phyloP scores from a whole-genome alignment of 1,140 invertebrate genomes.

The Drosophila guanche region DNA sequence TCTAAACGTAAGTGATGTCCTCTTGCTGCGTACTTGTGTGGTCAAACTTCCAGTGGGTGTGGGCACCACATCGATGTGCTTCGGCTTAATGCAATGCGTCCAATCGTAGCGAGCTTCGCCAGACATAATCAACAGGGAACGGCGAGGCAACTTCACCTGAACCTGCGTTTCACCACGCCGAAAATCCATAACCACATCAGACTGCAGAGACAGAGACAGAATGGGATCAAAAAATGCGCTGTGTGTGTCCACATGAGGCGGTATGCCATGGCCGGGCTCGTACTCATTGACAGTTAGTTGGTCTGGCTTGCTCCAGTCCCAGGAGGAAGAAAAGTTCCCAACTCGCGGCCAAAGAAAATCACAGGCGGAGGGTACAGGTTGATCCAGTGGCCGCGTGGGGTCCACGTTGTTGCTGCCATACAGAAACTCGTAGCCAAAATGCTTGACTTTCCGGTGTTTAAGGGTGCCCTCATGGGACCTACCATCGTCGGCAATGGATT shows the following conservation, averaged over 20 bases:
- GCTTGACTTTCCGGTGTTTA: slow-evolving; percentile 94
- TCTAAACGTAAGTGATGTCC: slow-evolving; percentile 96
- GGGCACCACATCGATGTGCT: slow-evolving; percentile 89
- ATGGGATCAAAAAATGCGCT: slow-evolving; percentile 96
- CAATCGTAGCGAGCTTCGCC: slow-evolving; percentile 92
- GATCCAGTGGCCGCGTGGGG: slow-evolving; percentile 86
- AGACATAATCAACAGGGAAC: slow-evolving; percentile 93
- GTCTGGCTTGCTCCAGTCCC: slow-evolving; percentile 87
- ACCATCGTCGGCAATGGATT: slow-evolving; percentile 84
- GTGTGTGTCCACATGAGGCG: slow-evolving; percentile 97
- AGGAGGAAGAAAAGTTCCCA: slow-evolving; percentile 74
- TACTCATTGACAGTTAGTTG: slow-evolving; percentile 98
- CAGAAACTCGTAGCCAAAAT: slow-evolving; percentile 97
- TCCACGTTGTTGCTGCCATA: slow-evolving; percentile 96
- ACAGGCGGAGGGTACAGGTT: slow-evolving; percentile 89
- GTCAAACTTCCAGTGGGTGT: slow-evolving; percentile 83
- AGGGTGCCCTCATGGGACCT: slow-evolving; percentile 84
- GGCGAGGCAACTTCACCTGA: slow-evolving; percentile 88
- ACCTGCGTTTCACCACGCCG: slow-evolving; percentile 86
- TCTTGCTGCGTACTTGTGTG: slow-evolving; percentile 85
- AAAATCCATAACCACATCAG: slow-evolving; percentile 95
- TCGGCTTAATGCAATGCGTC: slow-evolving; percentile 93
- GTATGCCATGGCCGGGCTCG: slow-evolving; percentile 96
- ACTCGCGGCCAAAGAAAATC: slow-evolving; percentile 88
- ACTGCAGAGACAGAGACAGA: slow-evolving; percentile 93